Percentiles rank a stretch among this genome's conserved stretches.
Conservation (phyloP, 2,888 invertebrate species). For the Lepidocyrtinus sp. region DNA sequence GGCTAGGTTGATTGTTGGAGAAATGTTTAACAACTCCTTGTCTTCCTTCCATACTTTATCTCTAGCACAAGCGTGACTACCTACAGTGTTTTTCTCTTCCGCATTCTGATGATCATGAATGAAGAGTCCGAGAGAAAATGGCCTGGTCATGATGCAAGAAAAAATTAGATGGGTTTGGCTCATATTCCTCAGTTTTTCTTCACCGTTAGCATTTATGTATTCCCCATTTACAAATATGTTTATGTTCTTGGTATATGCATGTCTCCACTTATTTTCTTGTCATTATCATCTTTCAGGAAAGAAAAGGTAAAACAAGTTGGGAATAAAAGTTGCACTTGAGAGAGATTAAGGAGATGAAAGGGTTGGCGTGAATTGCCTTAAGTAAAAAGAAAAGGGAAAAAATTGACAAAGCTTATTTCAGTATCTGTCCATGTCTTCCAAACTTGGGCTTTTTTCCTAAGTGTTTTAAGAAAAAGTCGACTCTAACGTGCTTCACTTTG, state of each 20-base stretch:
- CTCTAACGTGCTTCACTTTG: background rate
- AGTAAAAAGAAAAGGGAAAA: background rate
- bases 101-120: conserved; percentile 5
- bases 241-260: background rate
- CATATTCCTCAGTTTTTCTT: background rate
- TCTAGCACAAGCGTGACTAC: conserved; percentile 39
- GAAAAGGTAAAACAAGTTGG: background rate
- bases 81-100: conserved; percentile 10
- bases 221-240: background rate
- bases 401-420: conserved; percentile 35
- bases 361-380: background rate
- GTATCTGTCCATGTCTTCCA: conserved; percentile 13
- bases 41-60: background rate
- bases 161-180: background rate
- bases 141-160: background rate
- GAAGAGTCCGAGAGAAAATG: background rate
- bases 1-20: background rate
- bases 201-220: background rate
- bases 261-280: background rate
- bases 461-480: background rate
- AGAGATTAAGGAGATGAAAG: conserved; percentile 1
- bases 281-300: conserved; percentile 2
- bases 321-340: background rate
- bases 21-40: background rate
- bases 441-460: background rate